These are phyloP conservation scores for Leuctra nigra DNA, from an alignment of 2,888 invertebrate genomes.

Conservation along the genomic window DNA sequence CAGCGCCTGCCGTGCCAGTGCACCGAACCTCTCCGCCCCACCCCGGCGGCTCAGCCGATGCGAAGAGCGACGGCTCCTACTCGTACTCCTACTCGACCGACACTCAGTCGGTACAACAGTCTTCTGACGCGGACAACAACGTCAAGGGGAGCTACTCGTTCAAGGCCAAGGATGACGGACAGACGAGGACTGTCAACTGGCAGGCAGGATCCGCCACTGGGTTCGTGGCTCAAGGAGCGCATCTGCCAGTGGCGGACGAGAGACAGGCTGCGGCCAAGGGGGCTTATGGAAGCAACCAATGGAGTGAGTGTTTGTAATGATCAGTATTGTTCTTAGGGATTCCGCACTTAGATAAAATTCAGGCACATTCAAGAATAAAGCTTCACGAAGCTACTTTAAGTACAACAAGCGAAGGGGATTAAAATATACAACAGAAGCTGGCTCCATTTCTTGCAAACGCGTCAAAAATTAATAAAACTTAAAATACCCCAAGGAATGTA, in stretches of 20 bases:
- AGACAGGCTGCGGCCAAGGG: too few relatives aligned
- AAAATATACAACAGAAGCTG: too few relatives aligned
- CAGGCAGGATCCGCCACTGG: constrained; percentile 31
- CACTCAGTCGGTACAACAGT: constrained; percentile 37
- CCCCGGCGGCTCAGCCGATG: not conserved
- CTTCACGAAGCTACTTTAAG: too few relatives aligned
- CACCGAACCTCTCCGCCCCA: not conserved
- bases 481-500: too few relatives aligned
- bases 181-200: constrained; percentile 27
- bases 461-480: too few relatives aligned
- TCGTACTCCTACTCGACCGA: constrained; percentile 36
- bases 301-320: not conserved
- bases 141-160: constrained; percentile 31
- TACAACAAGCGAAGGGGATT: too few relatives aligned
- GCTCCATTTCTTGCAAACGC: too few relatives aligned
- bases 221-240: constrained; percentile 31
- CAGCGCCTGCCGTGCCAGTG: not conserved
- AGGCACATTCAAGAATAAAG: too few relatives aligned
- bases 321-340: too few relatives aligned
- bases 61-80: constrained; percentile 31
- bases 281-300: too few relatives aligned
- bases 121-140: constrained; percentile 36
- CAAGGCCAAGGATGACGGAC: constrained; percentile 30
- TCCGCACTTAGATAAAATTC: too few relatives aligned
- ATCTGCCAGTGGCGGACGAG: constrained; percentile 29